phyloP scores from a whole-genome alignment of 2,888 invertebrate species.

The Slavum lentiscoides region DNA sequence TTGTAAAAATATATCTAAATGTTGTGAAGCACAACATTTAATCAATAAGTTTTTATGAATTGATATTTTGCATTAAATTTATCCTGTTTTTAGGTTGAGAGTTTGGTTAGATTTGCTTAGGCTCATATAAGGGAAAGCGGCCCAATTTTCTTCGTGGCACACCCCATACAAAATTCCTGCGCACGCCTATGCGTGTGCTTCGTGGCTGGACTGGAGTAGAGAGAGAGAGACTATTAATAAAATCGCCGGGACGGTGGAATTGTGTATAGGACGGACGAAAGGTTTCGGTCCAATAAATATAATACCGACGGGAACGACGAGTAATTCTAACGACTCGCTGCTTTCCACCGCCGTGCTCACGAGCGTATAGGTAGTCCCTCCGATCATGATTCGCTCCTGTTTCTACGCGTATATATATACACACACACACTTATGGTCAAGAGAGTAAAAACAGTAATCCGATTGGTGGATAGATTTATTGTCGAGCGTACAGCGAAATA shows the following conservation, averaged over 20 bases:
- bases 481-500: neutral
- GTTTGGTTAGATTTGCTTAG: no score
- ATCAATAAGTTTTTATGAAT: no score
- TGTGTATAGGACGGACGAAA: constrained; percentile 8
- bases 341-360: neutral
- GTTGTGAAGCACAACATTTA: no score
- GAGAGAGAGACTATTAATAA: constrained; percentile 26
- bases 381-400: neutral
- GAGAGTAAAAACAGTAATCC: constrained; percentile 39
- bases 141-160: no score
- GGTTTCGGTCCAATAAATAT: constrained; percentile 30
- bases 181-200: no score
- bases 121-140: no score
- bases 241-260: neutral
- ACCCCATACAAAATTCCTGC: no score
- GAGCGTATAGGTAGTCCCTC: no score
- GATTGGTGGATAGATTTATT: constrained; percentile 40
- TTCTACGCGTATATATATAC: neutral
- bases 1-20: no score
- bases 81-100: no score
- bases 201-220: neutral
- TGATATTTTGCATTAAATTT: no score
- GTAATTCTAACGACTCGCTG: constrained; percentile 5
- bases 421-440: neutral
- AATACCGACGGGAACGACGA: neutral